phyloP scores from a whole-genome alignment of 2,888 invertebrate species.

The Cantharis flavilabris region DNA sequence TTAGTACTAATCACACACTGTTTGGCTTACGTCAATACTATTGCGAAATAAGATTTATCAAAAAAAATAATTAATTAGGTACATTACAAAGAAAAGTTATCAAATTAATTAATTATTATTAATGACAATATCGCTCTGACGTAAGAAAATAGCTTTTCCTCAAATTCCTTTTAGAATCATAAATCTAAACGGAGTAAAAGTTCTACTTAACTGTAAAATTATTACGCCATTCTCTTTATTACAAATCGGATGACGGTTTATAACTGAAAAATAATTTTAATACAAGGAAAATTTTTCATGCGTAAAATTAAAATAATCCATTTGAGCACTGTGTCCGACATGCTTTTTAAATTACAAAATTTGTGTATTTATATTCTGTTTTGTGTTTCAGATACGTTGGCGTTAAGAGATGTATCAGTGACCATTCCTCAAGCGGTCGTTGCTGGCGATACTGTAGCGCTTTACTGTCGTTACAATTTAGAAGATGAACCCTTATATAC shows the following conservation, averaged over 20 bases:
- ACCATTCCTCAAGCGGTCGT: slow-evolving; percentile 73
- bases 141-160: background rate
- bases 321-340: background rate
- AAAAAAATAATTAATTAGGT: background rate
- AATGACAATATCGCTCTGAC: background rate
- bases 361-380: slow-evolving; percentile 4
- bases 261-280: background rate
- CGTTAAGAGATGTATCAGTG: slow-evolving; percentile 71
- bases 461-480: slow-evolving; percentile 76
- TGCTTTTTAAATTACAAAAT: background rate
- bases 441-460: slow-evolving; percentile 72
- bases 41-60: background rate
- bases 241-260: background rate
- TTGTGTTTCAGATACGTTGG: slow-evolving; percentile 58
- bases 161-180: background rate
- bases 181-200: background rate
- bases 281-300: background rate
- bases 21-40: background rate
- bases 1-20: background rate
- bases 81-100: background rate
- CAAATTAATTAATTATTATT: background rate
- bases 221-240: background rate
- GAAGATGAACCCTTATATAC: slow-evolving; percentile 78
- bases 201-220: background rate
- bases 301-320: background rate